A percentile compares a stretch with the other conserved stretches of the same genome.
These are phyloP conservation scores for Oreortyx pictus DNA, from an alignment of 2,797 vertebrate genomes.

Conservation along the genomic window DNA sequence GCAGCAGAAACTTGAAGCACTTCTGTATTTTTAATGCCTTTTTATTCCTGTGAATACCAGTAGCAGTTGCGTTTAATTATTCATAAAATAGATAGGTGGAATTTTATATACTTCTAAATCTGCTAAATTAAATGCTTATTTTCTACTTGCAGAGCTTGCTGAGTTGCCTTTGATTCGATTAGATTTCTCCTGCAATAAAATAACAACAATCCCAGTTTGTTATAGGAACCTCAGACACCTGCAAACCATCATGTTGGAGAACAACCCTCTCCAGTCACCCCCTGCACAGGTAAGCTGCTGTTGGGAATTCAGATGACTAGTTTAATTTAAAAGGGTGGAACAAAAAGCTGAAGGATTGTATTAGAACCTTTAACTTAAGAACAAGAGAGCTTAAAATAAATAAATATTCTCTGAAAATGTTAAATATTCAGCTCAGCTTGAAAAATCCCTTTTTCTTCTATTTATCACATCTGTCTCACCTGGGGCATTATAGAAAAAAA, in stretches of 20 bases:
- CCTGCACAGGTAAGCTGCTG: slow-evolving; percentile 90
- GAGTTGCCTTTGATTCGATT: slow-evolving; percentile 93
- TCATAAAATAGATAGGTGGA: background rate
- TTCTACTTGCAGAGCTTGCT: slow-evolving; percentile 85
- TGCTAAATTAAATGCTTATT: slow-evolving; percentile 32
- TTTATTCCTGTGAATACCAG: background rate
- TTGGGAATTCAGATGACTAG: background rate
- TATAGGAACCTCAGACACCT: slow-evolving; percentile 92
- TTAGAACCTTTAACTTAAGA: background rate
- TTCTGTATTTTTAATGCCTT: background rate
- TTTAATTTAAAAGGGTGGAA: background rate
- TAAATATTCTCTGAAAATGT: background rate
- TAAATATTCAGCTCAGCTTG: background rate
- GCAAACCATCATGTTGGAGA: slow-evolving; percentile 93
- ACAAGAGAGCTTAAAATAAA: background rate
- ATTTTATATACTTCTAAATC: background rate
- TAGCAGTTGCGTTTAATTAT: background rate
- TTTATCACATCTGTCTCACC: background rate
- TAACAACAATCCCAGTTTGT: slow-evolving; percentile 92
- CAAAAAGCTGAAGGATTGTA: background rate
- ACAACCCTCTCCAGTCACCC: slow-evolving; percentile 94
- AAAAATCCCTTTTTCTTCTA: background rate
- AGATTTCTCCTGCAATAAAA: slow-evolving; percentile 97
- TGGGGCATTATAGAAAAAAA: background rate
- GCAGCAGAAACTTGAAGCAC: background rate